A percentile compares a stretch with the other conserved stretches of the same genome.
phyloP scores from a whole-genome alignment of 2,888 invertebrate genomes.

The Electrophaes corylata region DNA sequence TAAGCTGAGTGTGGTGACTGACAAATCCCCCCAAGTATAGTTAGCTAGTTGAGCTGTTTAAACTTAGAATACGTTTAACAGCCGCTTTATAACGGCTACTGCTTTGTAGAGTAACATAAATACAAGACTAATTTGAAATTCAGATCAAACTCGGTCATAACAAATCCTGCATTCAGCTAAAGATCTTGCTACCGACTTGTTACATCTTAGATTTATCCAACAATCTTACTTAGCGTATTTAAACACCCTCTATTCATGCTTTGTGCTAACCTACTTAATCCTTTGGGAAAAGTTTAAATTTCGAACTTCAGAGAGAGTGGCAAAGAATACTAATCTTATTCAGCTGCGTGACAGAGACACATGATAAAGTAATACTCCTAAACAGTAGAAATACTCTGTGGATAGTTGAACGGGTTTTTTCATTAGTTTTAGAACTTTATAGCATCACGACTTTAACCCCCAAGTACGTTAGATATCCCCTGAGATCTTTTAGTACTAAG shows the following conservation, averaged over 20 bases:
- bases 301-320: constrained; percentile 31
- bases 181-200: constrained; percentile 7
- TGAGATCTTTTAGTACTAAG: too few species aligned
- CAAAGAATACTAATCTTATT: constrained; percentile 41
- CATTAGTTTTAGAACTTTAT: too few species aligned
- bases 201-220: constrained; percentile 2
- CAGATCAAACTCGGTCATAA: neutral
- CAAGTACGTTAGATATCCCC: too few species aligned
- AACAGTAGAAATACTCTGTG: constrained; percentile 1
- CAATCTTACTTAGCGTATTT: constrained; percentile 6
- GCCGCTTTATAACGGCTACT: too few species aligned
- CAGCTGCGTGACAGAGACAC: constrained; percentile 21
- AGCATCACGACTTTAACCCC: too few species aligned
- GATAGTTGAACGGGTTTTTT: too few species aligned
- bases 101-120: too few species aligned
- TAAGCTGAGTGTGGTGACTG: too few species aligned
- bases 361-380: neutral
- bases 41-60: too few species aligned
- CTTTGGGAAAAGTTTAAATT: constrained; percentile 39
- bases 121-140: neutral
- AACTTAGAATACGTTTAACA: too few species aligned
- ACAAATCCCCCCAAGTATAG: too few species aligned
- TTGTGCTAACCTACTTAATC: constrained; percentile 37
- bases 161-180: neutral
- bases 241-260: constrained; percentile 18